Evolutionary conservation across 2,113 vertebrate species (phyloP).

Genomic region (Gnathonemus longibarbis): DNA sequence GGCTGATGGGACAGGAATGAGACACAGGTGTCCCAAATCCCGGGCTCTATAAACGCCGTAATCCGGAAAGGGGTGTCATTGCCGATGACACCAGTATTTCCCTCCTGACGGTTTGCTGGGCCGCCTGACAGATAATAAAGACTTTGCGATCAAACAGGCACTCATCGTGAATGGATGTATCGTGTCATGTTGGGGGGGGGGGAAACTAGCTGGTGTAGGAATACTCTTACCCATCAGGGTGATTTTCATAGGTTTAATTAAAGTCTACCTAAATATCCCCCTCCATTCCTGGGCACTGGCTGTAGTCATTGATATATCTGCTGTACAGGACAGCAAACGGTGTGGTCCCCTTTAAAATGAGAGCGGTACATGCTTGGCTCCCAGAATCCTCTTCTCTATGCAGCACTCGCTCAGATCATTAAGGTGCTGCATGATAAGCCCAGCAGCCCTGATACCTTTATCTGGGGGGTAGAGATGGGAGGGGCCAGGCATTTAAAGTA

Average conservation of each 20-base stretch:
- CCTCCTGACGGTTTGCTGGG: neutral
- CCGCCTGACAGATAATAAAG: neutral
- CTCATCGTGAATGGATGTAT: neutral
- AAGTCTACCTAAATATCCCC: neutral
- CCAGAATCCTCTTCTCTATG: neutral
- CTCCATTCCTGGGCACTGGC: neutral
- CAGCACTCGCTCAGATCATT: constrained; percentile 26
- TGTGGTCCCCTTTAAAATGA: neutral
- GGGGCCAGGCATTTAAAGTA: neutral
- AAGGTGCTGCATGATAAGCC: constrained; percentile 20
- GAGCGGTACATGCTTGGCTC: neutral
- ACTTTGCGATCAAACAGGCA: neutral
- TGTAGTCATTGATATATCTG: neutral
- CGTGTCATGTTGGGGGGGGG: neutral
- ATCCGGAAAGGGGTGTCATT: neutral
- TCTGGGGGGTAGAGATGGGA: neutral
- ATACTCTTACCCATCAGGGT: neutral
- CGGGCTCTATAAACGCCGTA: neutral
- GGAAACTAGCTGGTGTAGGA: neutral
- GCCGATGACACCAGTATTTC: neutral
- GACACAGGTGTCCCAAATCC: neutral
- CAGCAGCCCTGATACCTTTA: constrained; percentile 1
- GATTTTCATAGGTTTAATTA: neutral
- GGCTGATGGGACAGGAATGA: neutral
- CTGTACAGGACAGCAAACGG: neutral